Conservation (phyloP, 2,888 invertebrate species). For the Mechanitis mazaeus region DNA sequence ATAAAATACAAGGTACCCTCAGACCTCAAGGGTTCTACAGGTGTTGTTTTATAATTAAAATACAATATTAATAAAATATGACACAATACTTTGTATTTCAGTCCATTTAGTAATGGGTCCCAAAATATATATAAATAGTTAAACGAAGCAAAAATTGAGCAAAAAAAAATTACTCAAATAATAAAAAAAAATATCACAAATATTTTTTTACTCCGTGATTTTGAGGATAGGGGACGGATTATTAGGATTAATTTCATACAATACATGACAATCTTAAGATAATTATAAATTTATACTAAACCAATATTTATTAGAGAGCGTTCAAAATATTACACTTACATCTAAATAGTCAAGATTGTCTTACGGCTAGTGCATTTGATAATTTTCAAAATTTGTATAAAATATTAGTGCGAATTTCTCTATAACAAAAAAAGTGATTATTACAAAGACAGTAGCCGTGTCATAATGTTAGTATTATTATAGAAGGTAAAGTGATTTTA, state of each 20-base stretch:
- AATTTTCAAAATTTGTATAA: no score
- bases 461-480: slow-evolving; percentile 6
- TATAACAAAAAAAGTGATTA: no score
- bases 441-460: not conserved
- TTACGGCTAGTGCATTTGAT: no score
- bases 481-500: not conserved
- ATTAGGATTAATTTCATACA: slow-evolving; percentile 6
- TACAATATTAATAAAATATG: slow-evolving; percentile 16
- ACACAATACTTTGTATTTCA: slow-evolving; percentile 12
- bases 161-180: slow-evolving; percentile 1
- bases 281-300: not conserved
- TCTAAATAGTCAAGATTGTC: no score
- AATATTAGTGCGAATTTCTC: no score
- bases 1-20: slow-evolving; percentile 7
- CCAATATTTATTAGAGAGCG: no score
- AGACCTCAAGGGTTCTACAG: not conserved
- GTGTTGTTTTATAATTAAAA: not conserved
- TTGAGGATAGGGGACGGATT: slow-evolving; percentile 18
- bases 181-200: not conserved
- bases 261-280: slow-evolving; percentile 15
- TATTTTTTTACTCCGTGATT: slow-evolving; percentile 19
- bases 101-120: not conserved
- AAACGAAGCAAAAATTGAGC: slow-evolving; percentile 22
- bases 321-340: no score
- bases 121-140: slow-evolving; percentile 11